Evolutionary conservation across 2,797 vertebrate genomes (phyloP).

Genomic region (Paramormyrops hopkinsi): DNA sequence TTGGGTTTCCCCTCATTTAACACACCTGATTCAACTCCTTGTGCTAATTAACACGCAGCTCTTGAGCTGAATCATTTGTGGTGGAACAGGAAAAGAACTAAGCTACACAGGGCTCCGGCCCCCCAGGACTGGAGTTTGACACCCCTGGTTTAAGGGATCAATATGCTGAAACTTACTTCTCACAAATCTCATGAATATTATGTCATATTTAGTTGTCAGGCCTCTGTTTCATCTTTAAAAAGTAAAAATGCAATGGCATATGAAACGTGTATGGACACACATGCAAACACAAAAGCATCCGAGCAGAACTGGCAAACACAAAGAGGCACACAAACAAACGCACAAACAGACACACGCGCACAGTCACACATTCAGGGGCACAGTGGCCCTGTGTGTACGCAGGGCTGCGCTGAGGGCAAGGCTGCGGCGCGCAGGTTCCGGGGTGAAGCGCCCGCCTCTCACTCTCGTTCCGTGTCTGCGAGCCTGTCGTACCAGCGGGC

Average conservation of each 20-base stretch:
- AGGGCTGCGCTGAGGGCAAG: neutral
- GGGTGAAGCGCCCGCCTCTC: neutral
- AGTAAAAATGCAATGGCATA: neutral
- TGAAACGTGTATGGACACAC: neutral
- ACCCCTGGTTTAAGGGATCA: neutral
- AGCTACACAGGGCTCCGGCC: too few relatives aligned
- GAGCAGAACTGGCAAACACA: neutral
- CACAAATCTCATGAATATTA: slow-evolving; percentile 37
- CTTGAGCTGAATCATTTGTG: too few relatives aligned
- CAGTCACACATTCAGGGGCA: slow-evolving; percentile 10
- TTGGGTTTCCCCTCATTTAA: too few relatives aligned
- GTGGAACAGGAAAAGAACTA: too few relatives aligned
- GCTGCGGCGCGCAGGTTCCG: neutral
- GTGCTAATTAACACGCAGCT: too few relatives aligned
- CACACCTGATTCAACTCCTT: too few relatives aligned
- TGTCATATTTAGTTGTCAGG: slow-evolving; percentile 29
- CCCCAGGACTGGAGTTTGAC: too few relatives aligned
- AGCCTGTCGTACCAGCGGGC: neutral
- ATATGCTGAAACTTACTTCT: neutral
- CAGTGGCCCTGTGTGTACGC: neutral
- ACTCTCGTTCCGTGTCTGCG: neutral
- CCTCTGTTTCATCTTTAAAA: neutral
- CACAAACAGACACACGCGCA: neutral
- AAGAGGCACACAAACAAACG: neutral
- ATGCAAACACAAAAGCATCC: neutral